Evolutionary conservation across 2,113 vertebrate genomes (phyloP).

Genomic region (Fulmarus glacialis): DNA sequence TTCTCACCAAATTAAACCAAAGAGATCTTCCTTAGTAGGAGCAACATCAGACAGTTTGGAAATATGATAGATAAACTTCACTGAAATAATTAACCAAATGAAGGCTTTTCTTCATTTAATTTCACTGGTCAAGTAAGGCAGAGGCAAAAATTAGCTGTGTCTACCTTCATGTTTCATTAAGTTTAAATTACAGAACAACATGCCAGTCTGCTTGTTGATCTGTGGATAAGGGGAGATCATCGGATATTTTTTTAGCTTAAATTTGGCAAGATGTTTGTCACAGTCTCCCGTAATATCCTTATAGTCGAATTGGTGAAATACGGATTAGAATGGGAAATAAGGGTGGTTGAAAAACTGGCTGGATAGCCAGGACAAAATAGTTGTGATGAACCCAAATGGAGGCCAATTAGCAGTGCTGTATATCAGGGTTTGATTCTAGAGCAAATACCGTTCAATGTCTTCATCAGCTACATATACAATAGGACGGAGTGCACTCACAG

Average conservation of each 20-base stretch:
- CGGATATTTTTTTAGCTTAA: neutral
- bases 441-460: neutral
- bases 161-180: neutral
- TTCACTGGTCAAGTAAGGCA: neutral
- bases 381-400: neutral
- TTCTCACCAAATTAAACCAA: neutral
- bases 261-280: neutral
- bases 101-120: neutral
- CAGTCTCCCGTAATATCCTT: neutral
- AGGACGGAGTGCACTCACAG: neutral
- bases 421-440: neutral
- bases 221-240: neutral
- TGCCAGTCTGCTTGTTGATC: neutral
- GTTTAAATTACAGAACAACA: neutral
- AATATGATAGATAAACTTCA: neutral
- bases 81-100: neutral
- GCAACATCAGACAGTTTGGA: neutral
- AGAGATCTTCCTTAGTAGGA: neutral
- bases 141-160: neutral
- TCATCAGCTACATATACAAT: neutral
- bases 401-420: neutral
- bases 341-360: neutral
- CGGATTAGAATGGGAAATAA: neutral
- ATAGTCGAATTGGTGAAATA: neutral
- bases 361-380: neutral